Conservation (phyloP, 2,888 invertebrate genomes). For the Lumbricus terrestris region DNA sequence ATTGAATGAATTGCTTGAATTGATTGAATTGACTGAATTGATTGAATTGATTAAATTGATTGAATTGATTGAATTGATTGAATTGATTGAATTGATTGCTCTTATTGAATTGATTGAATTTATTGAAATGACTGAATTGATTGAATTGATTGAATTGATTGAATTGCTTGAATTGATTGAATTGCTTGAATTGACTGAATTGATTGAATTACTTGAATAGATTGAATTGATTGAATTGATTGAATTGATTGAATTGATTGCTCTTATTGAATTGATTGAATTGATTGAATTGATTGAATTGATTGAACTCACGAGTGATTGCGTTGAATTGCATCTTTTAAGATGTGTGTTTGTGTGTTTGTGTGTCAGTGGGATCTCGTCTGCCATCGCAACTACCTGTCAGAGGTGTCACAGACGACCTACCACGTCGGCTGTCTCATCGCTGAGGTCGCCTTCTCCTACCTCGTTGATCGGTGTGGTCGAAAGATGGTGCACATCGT, state of each 20-base stretch:
- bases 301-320: not conserved
- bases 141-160: not conserved
- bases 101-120: not conserved
- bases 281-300: not conserved
- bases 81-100: too few species aligned
- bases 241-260: not conserved
- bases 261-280: too few species aligned
- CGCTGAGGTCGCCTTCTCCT: slow-evolving; percentile 21
- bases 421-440: slow-evolving; percentile 27
- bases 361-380: slow-evolving; percentile 35
- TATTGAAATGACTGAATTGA: too few species aligned
- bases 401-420: slow-evolving; percentile 34
- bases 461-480: slow-evolving; percentile 32
- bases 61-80: not conserved
- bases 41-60: too few species aligned
- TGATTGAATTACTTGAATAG: too few species aligned
- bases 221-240: not conserved
- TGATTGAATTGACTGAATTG: not conserved
- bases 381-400: slow-evolving; percentile 33
- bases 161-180: not conserved
- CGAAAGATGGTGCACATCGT: slow-evolving; percentile 27
- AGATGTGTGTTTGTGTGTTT: not conserved
- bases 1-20: too few species aligned
- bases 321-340: not conserved
- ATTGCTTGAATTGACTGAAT: too few species aligned